Base-by-base conservation (phyloP, 92 coral and sea anemone genomes). In the Scolanthus callimorphus region DNA sequence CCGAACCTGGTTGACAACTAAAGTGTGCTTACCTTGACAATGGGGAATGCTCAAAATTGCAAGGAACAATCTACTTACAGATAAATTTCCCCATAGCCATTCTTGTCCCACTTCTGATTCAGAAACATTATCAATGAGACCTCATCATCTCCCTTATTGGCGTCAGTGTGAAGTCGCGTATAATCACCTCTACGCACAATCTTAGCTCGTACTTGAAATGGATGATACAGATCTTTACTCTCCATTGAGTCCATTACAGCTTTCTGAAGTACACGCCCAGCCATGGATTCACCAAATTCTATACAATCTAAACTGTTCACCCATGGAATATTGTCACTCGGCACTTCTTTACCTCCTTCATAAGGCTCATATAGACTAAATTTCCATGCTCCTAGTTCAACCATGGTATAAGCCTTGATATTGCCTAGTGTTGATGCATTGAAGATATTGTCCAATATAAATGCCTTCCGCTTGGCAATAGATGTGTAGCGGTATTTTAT, bases 81-180 rank as follows among this genome's bases (percentile, higher is more conserved):
- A 62, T 88, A 94, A n/a, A 94, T 58, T 26, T 94, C 99, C 20
- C 99, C 99, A 66, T 94, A 89, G 65, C 83, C 85, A 67, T 94
- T 88, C 34, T 88, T 94, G 48, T 83, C 48, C 96, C 94, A 94
- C 6, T 55, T 73, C 29, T 63, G 50, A 73, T 81, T 84, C 54
- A 92, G 64, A 46, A 84, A 92, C 76, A 92, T 52, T 57, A 92
- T 48, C 37, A 79, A 67, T 9, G 98, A 86, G 11, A 57, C 74
- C 52, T 92, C 96, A 11, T 81, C 84, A 26, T 92, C 98, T 38
- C 83, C 78, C 28, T 47, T 58, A 11, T 39, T 60, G 6, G 96
- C 88, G 56, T 92, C 96, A 31, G 70, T 83, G 39, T 63, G 69
- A 20, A 92, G 63, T 38, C 74, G 80, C 0, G 96, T 82, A 31